phyloP scores from a whole-genome alignment of 2,113 vertebrate genomes.

The Microcebus ravelobensis region DNA sequence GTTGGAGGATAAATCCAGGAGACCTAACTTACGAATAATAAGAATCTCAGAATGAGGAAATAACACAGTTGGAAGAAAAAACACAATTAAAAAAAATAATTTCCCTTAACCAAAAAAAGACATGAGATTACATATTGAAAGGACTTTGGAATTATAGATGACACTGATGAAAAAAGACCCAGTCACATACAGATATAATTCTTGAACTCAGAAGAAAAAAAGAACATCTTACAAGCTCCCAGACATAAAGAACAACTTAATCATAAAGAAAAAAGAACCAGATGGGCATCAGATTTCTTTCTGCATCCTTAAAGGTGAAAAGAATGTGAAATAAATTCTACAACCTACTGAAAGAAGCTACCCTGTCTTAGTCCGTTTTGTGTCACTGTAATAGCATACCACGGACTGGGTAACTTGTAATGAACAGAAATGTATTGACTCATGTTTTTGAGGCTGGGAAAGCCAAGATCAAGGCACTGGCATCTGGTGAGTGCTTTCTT shows the following conservation, averaged over 20 bases:
- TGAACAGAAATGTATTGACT: neutral
- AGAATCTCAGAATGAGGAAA: neutral
- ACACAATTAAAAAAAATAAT: neutral
- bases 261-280: neutral
- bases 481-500: neutral
- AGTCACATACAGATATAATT: neutral
- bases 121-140: neutral
- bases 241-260: neutral
- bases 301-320: neutral
- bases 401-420: neutral
- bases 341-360: neutral
- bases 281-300: neutral
- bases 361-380: neutral
- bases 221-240: neutral
- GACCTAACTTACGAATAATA: neutral
- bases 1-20: neutral
- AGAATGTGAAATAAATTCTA: neutral
- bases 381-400: neutral
- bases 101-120: constrained; percentile 9
- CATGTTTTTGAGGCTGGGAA: neutral
- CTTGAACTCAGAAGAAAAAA: neutral
- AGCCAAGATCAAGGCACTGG: neutral
- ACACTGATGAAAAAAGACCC: neutral
- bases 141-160: neutral
- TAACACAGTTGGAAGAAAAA: neutral